Evolutionary conservation across 1,140 invertebrate species (phyloP).

Genomic region (Drosophila eugracilis): DNA sequence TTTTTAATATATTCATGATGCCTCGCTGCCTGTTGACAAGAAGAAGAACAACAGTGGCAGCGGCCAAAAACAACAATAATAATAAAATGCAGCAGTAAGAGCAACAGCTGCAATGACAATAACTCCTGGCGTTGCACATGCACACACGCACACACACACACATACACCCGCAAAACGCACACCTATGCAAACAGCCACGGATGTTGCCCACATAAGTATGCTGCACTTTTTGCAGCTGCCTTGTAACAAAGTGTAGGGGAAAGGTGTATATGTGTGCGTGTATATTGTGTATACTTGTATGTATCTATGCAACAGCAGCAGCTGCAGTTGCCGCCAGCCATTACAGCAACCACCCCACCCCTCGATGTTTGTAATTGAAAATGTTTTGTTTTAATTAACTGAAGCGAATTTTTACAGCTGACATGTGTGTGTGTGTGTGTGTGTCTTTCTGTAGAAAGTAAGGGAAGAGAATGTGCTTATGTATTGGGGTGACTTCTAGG

Average conservation of each 20-base stretch:
- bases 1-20: constrained; percentile 75
- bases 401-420: constrained; percentile 64
- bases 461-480: neutral
- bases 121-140: constrained; percentile 64
- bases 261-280: constrained; percentile 14
- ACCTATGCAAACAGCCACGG: constrained; percentile 50
- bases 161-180: constrained; percentile 8
- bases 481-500: constrained; percentile 38
- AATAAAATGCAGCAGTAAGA: constrained; percentile 58
- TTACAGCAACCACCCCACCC: neutral
- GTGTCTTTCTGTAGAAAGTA: no score
- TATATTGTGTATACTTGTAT: constrained; percentile 3
- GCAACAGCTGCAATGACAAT: constrained; percentile 77
- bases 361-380: constrained; percentile 64
- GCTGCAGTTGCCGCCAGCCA: constrained; percentile 38
- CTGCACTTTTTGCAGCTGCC: constrained; percentile 50
- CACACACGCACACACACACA: constrained; percentile 1
- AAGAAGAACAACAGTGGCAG: constrained; percentile 54
- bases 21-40: constrained; percentile 61
- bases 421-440: constrained; percentile 15
- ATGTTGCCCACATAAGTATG: constrained; percentile 57
- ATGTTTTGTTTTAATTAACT: constrained; percentile 83
- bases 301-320: constrained; percentile 49
- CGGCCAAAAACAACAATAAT: constrained; percentile 63
- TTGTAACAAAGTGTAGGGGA: constrained; percentile 16